These are phyloP conservation scores for Metopolophium dirhodum DNA, from an alignment of 1,140 invertebrate genomes.

Conservation along the genomic window DNA sequence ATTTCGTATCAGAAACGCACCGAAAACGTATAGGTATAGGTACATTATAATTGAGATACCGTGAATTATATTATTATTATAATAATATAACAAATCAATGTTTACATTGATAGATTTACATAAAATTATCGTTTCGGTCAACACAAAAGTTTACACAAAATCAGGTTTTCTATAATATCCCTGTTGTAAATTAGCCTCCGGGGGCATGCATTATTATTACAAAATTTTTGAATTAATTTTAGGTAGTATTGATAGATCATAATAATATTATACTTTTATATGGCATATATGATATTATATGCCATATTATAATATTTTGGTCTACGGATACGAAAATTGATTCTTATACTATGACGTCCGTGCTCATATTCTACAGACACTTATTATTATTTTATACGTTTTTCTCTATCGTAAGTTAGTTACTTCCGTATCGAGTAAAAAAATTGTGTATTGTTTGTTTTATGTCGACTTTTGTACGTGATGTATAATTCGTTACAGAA, in stretches of 20 bases:
- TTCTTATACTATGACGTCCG: background rate
- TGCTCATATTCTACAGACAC: background rate
- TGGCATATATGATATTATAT: background rate
- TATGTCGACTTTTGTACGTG: background rate
- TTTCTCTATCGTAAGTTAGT: background rate
- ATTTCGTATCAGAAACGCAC: background rate
- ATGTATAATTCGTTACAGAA: background rate
- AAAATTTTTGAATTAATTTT: background rate
- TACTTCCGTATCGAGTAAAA: background rate
- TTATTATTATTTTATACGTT: background rate
- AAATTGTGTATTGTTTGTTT: background rate
- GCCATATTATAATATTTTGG: too few species aligned
- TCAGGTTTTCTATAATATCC: background rate
- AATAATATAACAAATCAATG: background rate
- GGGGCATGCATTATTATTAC: background rate
- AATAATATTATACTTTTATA: background rate
- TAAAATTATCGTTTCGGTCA: background rate
- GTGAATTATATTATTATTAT: background rate
- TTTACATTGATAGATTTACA: slow-evolving; percentile 10
- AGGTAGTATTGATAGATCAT: background rate
- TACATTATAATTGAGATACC: background rate
- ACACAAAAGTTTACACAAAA: background rate
- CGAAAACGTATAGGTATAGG: background rate
- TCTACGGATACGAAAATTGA: background rate
- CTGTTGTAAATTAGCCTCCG: background rate